Percentiles rank a stretch among this genome's conserved stretches.
Evolutionary conservation across 1,140 invertebrate species (phyloP).

Genomic region (Drosophila lacertosa): DNA sequence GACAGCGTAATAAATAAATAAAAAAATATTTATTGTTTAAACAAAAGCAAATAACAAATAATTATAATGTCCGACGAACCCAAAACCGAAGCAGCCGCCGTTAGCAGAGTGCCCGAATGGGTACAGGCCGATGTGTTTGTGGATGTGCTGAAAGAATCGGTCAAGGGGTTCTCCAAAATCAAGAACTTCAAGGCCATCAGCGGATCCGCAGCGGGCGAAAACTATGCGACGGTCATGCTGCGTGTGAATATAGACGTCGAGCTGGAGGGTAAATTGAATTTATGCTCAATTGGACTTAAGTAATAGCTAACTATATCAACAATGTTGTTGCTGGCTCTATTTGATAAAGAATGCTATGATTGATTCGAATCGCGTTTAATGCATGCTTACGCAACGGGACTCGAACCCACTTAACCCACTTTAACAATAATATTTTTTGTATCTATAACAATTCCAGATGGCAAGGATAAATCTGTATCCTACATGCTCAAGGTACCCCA

Average conservation of each 20-base stretch:
- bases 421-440: too few relatives aligned
- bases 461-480: conserved; percentile 38
- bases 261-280: conserved; percentile 49
- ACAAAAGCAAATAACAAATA: conserved; percentile 6
- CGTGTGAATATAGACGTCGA: conserved; percentile 57
- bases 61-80: conserved; percentile 30
- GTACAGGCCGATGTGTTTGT: conserved; percentile 53
- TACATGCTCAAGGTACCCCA: conserved; percentile 68
- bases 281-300: neutral
- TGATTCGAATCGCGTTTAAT: too few relatives aligned
- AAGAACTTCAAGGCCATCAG: conserved; percentile 50
- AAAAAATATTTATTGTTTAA: neutral
- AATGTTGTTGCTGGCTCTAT: too few relatives aligned
- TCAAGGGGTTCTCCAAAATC: conserved; percentile 55
- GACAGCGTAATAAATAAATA: conserved; percentile 8
- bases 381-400: too few relatives aligned
- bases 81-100: neutral
- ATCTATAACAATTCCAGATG: conserved; percentile 47
- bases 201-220: conserved; percentile 58
- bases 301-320: neutral
- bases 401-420: too few relatives aligned
- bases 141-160: conserved; percentile 51
- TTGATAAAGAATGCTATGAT: too few relatives aligned
- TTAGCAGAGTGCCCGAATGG: conserved; percentile 60
- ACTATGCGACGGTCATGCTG: conserved; percentile 63